Conservation (phyloP, 2,888 invertebrate genomes). For the Phaonia tiefii region DNA sequence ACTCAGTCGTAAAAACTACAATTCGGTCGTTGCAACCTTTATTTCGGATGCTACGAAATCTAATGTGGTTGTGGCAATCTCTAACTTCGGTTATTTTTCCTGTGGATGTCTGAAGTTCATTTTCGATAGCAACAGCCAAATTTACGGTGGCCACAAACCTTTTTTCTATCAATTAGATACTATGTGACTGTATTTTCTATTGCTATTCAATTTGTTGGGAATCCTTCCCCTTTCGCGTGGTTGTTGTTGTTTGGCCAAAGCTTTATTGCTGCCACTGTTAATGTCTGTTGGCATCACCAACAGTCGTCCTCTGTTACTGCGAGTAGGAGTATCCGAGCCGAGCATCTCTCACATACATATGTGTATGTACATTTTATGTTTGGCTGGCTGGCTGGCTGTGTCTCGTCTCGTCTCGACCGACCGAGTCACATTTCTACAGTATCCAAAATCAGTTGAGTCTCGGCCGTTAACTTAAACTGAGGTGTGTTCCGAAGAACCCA, state of each 20-base stretch:
- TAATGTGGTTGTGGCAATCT: no score
- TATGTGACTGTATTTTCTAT: no score
- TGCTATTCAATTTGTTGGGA: neutral
- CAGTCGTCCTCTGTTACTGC: slow-evolving; percentile 48
- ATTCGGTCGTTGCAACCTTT: no score
- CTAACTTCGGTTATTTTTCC: no score
- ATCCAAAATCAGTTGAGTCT: slow-evolving; percentile 76
- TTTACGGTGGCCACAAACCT: no score
- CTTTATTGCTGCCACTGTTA: slow-evolving; percentile 55
- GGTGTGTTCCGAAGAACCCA: slow-evolving; percentile 71
- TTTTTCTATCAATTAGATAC: no score
- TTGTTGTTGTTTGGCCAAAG: slow-evolving; percentile 21
- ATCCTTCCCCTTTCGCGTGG: slow-evolving; percentile 44
- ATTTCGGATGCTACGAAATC: no score
- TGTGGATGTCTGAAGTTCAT: no score
- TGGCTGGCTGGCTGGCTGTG: neutral
- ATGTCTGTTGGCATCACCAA: slow-evolving; percentile 33
- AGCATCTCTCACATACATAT: slow-evolving; percentile 52
- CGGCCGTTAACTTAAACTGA: slow-evolving; percentile 76
- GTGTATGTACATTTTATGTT: no score
- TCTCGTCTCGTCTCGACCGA: slow-evolving; percentile 20
- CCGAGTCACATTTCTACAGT: slow-evolving; percentile 50
- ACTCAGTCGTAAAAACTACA: no score
- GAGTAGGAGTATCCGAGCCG: slow-evolving; percentile 52
- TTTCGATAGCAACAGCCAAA: no score